Evolutionary conservation across 2,113 vertebrate species (phyloP), one percentile per base, ranked within the genome.

Genomic region (Hylia prasina): DNA sequence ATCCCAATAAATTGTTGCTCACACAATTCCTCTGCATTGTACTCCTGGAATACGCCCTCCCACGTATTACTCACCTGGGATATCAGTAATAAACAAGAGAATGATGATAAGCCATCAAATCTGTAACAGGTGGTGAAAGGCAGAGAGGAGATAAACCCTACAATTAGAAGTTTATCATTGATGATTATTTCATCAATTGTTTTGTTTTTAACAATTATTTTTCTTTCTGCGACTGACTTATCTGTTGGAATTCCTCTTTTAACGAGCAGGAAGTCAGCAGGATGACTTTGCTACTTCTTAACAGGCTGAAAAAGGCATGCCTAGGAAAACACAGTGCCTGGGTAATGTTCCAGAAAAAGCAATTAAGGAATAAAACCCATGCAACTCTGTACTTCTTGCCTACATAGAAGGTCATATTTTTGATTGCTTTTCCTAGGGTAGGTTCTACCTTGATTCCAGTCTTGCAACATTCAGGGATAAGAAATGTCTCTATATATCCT

Each of bases 121-220:
- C 95, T 82, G 98, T 94, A 93, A 97, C 97, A 94, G 97, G 97
- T 96, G 83, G 96, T 81, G 97, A 97, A 94, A 97, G 96, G 95
- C 64, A 64, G 82, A 56, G 69, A 25, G 71, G n/a, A 96, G 98
- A 97, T 97, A 98, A 97, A 94, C 33, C 48, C 60, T 39, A 45
- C 85, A 89, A 89, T 97, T 85, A 63, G 61, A 28, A 78, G 76
- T 94, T 94, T 89, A 95, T 61, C 27, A 65, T 23, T 85, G 88
- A 95, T 95, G 39, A 53, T 82, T 83, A 66, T 65, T 91, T 84
- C 33, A 91, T 73, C 58, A 84, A 65, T 87, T 19, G 47, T 86
- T 85, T 89, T 76, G 44, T 30, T 95, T 90, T 73, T 30, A 77
- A 60, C 39, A 78, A 48, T 82, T 45, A 60, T 11, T 63, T 93